A percentile compares a stretch with the other conserved stretches of the same genome.
Evolutionary conservation across 2,113 vertebrate genomes (phyloP).

Genomic region (Sarotherodon lohbergeri): DNA sequence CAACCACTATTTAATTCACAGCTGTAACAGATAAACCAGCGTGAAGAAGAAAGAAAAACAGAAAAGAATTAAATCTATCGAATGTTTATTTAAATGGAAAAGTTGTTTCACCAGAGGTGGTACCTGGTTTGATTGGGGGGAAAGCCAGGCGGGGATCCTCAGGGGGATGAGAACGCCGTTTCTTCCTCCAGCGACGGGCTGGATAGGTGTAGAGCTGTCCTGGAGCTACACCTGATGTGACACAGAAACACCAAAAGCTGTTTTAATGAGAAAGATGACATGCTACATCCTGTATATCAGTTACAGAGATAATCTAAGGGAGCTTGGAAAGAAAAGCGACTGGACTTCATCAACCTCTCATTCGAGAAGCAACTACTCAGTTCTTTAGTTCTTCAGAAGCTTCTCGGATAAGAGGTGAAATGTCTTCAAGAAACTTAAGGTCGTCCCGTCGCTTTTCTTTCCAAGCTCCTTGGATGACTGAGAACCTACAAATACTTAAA

Average conservation of each 20-base stretch:
- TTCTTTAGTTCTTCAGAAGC: background rate
- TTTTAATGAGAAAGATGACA: background rate
- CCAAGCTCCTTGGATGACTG: background rate
- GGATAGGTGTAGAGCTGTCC: slow-evolving; percentile 96
- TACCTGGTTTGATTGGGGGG: slow-evolving; percentile 90
- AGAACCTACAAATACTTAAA: background rate
- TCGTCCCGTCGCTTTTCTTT: background rate
- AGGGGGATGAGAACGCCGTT: slow-evolving; percentile 87
- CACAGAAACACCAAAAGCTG: background rate
- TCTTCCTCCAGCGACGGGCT: slow-evolving; percentile 94
- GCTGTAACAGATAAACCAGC: background rate
- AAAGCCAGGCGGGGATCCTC: slow-evolving; percentile 92
- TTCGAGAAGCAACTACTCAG: background rate
- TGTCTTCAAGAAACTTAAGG: background rate
- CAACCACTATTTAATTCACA: background rate
- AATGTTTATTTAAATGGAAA: background rate
- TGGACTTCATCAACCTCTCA: background rate
- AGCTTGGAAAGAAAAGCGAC: background rate
- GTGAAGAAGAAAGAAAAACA: rapidly evolving
- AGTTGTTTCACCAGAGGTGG: background rate
- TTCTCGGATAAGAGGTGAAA: background rate
- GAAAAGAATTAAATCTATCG: background rate
- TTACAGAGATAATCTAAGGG: background rate
- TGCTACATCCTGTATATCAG: background rate
- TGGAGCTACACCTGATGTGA: slow-evolving; percentile 80